Base-by-base conservation (phyloP, 2,797 vertebrate genomes). In the Trematomus bernacchii region DNA sequence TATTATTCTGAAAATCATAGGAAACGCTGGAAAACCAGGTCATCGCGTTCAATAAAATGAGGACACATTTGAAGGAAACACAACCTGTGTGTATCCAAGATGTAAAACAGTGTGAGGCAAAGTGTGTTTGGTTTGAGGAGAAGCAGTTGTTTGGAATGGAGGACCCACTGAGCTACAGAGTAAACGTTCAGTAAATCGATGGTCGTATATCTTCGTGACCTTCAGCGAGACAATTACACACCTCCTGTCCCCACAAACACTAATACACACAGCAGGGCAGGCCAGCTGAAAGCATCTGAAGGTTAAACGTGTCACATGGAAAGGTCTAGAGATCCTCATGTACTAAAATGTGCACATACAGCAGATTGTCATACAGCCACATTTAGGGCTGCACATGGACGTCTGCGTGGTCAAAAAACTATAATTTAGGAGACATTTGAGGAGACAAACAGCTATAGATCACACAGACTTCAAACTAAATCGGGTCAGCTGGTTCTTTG, bases 1-100 rank as follows among this genome's bases (percentile, higher is more conserved):
- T 33, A 2, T 18, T 3, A n/a, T 33, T 18, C 59, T 4, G 27
- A 60, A 52, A 40, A n/a, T 30, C 61, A 12, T 8, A 51, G 37
- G 5, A 42, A 63, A 62, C 6, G 30, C 7, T 10, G 59, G 62
- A 58, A 61, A 48, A 62, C 33, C 65, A 70, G 42, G 59, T 54
- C 47, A 40, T 6, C 10, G 11, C 21, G 15, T 2, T 5, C 7
- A 18, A 27, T 43, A 51, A 6, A 9, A 37, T 2, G 33, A 14
- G 21, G 33, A 33, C 51, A 30, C n/a, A 14, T 27, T 16, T 52
- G 51, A 14, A 16, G 40, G 5, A 3, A 4, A 43, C 4, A 13
- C 2, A 61, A 15, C 13, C 23, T 15, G 48, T 4, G 14, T 21
- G 16, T 12, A 4, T 18, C n/a, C 19, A 15, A 9, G 10, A 15